These are phyloP conservation scores for Cantharis lateralis DNA, from an alignment of 2,888 invertebrate genomes.

Conservation along the genomic window DNA sequence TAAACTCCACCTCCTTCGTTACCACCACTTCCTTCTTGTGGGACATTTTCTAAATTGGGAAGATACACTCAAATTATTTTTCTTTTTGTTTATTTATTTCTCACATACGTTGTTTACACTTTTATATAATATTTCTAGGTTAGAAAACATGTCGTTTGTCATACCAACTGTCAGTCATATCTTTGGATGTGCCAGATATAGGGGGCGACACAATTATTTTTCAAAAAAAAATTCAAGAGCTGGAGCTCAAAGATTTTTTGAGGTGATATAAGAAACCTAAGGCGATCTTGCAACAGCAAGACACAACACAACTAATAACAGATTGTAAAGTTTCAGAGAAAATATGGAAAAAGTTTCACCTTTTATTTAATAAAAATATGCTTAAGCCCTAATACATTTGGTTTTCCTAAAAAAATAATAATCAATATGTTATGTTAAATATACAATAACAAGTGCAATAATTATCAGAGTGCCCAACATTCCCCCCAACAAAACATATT, in stretches of 20 bases:
- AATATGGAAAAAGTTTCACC: too few relatives aligned
- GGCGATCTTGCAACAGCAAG: too few relatives aligned
- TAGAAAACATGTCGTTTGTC: background rate
- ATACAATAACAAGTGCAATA: slow-evolving; percentile 78
- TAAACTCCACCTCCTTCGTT: slow-evolving; percentile 71
- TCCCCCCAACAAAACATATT: slow-evolving; percentile 84
- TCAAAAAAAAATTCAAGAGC: too few relatives aligned
- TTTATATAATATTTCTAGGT: background rate
- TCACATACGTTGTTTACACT: background rate
- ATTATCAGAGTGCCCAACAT: slow-evolving; percentile 82
- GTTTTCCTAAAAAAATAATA: background rate
- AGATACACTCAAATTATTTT: background rate
- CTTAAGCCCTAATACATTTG: background rate
- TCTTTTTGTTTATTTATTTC: background rate
- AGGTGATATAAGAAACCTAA: too few relatives aligned
- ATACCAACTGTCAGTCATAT: background rate
- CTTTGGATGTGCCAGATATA: background rate
- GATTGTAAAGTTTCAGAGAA: too few relatives aligned
- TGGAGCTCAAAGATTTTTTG: too few relatives aligned
- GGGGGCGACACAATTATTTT: background rate
- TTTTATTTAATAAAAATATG: background rate
- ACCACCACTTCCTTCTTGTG: slow-evolving; percentile 18
- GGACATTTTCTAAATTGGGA: slow-evolving; percentile 26
- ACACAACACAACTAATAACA: too few relatives aligned
- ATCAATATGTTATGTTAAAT: slow-evolving; percentile 57